Conservation (phyloP, 2,113 vertebrate species). For the Grammomys dolichurus region DNA sequence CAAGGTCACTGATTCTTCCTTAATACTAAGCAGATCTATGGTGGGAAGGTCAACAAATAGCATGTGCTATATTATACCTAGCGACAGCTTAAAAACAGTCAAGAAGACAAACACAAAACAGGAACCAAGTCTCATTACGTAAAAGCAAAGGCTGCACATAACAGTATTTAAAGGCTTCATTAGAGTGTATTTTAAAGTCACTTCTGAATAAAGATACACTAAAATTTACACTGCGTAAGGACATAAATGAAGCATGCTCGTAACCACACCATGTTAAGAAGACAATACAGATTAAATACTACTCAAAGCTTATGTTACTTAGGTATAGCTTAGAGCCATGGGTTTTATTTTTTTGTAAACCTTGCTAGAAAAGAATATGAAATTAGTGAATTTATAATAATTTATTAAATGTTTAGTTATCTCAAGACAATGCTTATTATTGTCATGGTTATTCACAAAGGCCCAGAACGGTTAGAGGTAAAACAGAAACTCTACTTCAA, state of each 20-base stretch:
- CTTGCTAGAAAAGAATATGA: slow-evolving; percentile 27
- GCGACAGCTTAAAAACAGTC: background rate
- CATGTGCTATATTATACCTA: background rate
- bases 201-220: slow-evolving; percentile 42
- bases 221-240: slow-evolving; percentile 8
- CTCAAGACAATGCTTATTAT: slow-evolving; percentile 32
- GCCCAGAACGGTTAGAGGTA: background rate
- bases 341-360: slow-evolving; percentile 40
- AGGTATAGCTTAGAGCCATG: slow-evolving; percentile 32
- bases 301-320: slow-evolving; percentile 47
- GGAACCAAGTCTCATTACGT: background rate
- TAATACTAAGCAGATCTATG: slow-evolving; percentile 36
- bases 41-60: slow-evolving; percentile 63
- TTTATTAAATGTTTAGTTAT: slow-evolving; percentile 55
- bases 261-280: background rate
- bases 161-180: background rate
- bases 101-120: background rate
- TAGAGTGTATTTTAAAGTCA: slow-evolving; percentile 26
- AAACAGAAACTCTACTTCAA: slow-evolving; percentile 57
- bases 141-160: slow-evolving; percentile 54
- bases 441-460: slow-evolving; percentile 31
- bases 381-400: slow-evolving; percentile 55
- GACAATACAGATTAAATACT: slow-evolving; percentile 5
- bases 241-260: background rate
- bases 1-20: slow-evolving; percentile 48